These are phyloP conservation scores for Portunus trituberculatus DNA, from an alignment of 1,140 invertebrate genomes.

Conservation along the genomic window DNA sequence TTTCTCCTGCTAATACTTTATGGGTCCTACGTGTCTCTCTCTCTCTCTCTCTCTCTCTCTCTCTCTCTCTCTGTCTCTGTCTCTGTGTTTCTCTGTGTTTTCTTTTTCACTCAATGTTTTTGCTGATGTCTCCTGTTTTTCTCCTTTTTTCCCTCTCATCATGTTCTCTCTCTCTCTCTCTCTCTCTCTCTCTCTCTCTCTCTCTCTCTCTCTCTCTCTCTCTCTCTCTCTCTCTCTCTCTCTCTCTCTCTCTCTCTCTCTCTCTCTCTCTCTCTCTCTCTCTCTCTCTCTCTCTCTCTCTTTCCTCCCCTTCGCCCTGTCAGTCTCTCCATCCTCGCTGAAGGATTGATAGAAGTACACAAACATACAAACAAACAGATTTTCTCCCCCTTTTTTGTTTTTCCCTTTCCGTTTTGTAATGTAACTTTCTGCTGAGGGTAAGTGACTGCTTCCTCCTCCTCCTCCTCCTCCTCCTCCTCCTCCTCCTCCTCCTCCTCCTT, in stretches of 20 bases:
- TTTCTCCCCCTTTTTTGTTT: too few relatives aligned
- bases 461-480: neutral
- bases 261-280: neutral
- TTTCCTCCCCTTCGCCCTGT: neutral
- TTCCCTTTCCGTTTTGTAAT: too few relatives aligned
- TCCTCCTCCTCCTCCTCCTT: neutral
- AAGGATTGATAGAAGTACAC: too few relatives aligned
- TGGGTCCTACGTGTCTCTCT: neutral
- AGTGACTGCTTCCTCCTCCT: neutral
- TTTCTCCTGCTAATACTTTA: slow-evolving; percentile 29
- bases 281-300: slow-evolving; percentile 41
- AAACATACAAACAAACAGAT: too few relatives aligned
- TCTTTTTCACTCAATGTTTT: neutral
- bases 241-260: neutral
- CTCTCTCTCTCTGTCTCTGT: neutral
- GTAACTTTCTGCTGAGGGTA: too few relatives aligned
- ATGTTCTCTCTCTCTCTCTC: neutral
- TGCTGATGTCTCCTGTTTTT: neutral
- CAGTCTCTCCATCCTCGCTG: too few relatives aligned
- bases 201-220: neutral
- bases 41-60: too few relatives aligned
- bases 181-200: neutral
- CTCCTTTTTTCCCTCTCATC: neutral
- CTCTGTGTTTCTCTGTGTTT: neutral
- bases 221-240: neutral